Evolutionary conservation across 2,888 invertebrate species (phyloP).

Genomic region (Ennomos quercinarius): DNA sequence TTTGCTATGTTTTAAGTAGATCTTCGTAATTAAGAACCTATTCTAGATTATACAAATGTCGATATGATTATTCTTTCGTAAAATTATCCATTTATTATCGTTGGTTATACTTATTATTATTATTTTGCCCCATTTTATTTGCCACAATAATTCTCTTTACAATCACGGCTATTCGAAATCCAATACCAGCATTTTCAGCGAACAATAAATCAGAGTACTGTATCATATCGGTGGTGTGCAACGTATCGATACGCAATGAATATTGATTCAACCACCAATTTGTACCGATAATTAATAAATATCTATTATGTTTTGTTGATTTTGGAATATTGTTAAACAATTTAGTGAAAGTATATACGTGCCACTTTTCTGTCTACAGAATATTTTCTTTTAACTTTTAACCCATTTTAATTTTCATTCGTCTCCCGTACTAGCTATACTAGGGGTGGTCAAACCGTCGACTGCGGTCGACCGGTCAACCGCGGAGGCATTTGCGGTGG

Average conservation of each 20-base stretch:
- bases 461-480: too few species aligned
- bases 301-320: slow-evolving; percentile 43
- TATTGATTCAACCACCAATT: slow-evolving; percentile 72
- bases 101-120: neutral
- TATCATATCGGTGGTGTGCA: slow-evolving; percentile 64
- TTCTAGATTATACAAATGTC: too few species aligned
- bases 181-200: slow-evolving; percentile 40
- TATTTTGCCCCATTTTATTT: slow-evolving; percentile 8
- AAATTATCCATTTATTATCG: too few species aligned
- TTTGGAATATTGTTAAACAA: slow-evolving; percentile 30
- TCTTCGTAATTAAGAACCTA: too few species aligned
- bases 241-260: slow-evolving; percentile 65
- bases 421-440: too few species aligned
- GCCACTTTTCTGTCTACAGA: too few species aligned
- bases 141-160: slow-evolving; percentile 5
- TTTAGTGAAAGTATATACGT: neutral
- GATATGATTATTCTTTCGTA: too few species aligned
- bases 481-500: too few species aligned
- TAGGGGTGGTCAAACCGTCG: too few species aligned
- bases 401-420: too few species aligned
- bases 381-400: too few species aligned
- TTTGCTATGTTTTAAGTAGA: too few species aligned
- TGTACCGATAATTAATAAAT: slow-evolving; percentile 55
- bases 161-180: slow-evolving; percentile 12
- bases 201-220: slow-evolving; percentile 69